These are phyloP conservation scores for Falco cherrug DNA, from an alignment of 2,797 vertebrate species.

Conservation along the genomic window DNA sequence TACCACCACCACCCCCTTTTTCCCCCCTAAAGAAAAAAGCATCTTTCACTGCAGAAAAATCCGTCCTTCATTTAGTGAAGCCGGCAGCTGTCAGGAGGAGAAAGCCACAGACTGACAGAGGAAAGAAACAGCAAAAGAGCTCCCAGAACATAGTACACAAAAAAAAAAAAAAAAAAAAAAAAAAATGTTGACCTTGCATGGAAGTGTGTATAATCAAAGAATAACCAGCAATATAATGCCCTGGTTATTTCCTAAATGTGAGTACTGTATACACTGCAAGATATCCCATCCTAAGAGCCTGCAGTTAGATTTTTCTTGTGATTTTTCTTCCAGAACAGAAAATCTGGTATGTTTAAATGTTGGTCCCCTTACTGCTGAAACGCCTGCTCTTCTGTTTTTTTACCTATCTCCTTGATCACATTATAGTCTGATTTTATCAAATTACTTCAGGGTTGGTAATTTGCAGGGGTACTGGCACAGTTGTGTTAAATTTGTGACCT, in stretches of 20 bases:
- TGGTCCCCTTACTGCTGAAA: not conserved
- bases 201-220: not conserved
- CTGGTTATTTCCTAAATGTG: not conserved
- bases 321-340: not conserved
- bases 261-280: not conserved
- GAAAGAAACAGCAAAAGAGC: constrained; percentile 1
- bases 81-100: not conserved
- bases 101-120: not conserved
- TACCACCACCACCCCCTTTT: too few relatives aligned
- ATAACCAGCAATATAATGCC: not conserved
- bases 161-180: too few relatives aligned
- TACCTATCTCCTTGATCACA: not conserved
- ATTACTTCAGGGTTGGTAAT: not conserved
- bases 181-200: not conserved
- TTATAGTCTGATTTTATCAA: not conserved
- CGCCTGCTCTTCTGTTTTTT: not conserved
- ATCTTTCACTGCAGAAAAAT: constrained; percentile 4
- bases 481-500: not conserved
- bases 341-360: not conserved
- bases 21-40: not conserved
- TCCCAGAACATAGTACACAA: not conserved
- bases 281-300: not conserved
- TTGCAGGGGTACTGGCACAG: not conserved
- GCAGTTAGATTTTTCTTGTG: not conserved
- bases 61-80: not conserved